Base-by-base conservation (phyloP, 2,888 invertebrate genomes). In the Catocala sponsa region DNA sequence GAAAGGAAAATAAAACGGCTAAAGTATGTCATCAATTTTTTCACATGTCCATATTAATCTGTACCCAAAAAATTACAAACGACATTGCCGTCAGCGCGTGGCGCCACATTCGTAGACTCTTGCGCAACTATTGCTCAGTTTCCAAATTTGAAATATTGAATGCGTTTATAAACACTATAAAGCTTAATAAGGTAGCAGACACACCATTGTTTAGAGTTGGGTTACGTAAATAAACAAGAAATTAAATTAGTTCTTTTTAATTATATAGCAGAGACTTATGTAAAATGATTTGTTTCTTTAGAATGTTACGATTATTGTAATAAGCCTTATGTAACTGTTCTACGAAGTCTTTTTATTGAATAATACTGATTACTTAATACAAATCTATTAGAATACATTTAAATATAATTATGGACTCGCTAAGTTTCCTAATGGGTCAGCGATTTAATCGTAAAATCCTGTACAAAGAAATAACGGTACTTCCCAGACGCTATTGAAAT, bases 111-210 rank as follows among this genome's bases (percentile, higher is more conserved):
- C 65, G 68, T 65, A 70, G 72, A 25, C 83, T 72, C 85, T 91
- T 91, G 85, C 91, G 89, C 90, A 91, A 90, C 70, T 52, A 57
- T 55, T 54, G 53, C 62, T 69, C 55, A 74, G 81, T 88, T 91
- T 84, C 91, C 89, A 89, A 90, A 91, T 91, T 87, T 88, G 89
- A 90, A 86, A 83, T 86, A 91, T 89, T 86, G 83, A 86, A 89
- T 87, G 79, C 58, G 81, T 83, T 85, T 85, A 78, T 72, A 72
- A 83, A 80, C 80, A 82, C 79, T 84, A 85, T 84, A 86, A 82
- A 76, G 74, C 87, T 84, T 82, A 81, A 85, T 87, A 84, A 66
- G 87, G 86, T 59, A 56, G 55, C 69, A 62, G 56, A 65, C 53
- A 55, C 46, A 38, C 77, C 72, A 80, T 83, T 83, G 84, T 82